These are phyloP conservation scores for Theretra japonica DNA, from an alignment of 2,888 invertebrate genomes.

Conservation along the genomic window DNA sequence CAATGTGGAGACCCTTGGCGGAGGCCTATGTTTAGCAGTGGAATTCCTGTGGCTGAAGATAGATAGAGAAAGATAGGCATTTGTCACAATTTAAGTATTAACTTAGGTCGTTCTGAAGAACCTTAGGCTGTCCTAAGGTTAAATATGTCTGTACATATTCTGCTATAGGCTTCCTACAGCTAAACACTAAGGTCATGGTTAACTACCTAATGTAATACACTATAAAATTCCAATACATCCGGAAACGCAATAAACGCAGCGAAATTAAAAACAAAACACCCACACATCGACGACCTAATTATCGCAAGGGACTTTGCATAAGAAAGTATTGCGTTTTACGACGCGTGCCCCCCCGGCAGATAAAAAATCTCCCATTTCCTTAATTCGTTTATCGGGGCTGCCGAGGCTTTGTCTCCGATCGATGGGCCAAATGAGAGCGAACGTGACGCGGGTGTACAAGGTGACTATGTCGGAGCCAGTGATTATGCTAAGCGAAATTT, in stretches of 20 bases:
- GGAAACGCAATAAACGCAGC: conserved; percentile 34
- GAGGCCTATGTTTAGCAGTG: too few species aligned
- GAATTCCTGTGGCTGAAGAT: too few species aligned
- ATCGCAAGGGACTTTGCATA: conserved; percentile 83
- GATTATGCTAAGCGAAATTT: conserved; percentile 37
- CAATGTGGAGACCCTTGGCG: too few species aligned
- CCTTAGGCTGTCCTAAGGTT: too few species aligned
- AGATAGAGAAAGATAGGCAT: too few species aligned
- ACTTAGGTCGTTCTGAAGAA: too few species aligned
- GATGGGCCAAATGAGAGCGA: conserved; percentile 82
- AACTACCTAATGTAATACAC: not conserved
- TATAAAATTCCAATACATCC: not conserved
- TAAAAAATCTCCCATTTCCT: conserved; percentile 85
- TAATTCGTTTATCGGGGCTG: conserved; percentile 84
- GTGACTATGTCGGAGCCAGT: conserved; percentile 52
- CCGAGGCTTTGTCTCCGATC: conserved; percentile 84
- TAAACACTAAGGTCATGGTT: too few species aligned
- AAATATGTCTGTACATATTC: too few species aligned
- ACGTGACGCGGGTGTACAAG: conserved; percentile 83
- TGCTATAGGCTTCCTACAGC: too few species aligned
- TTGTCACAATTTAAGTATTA: too few species aligned
- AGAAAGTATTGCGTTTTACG: conserved; percentile 84
- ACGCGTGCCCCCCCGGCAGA: conserved; percentile 79
- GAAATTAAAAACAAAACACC: conserved; percentile 78
- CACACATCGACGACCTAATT: conserved; percentile 78